Evolutionary conservation across 2,113 vertebrate genomes (phyloP).

Genomic region (Phaetusa simplex): DNA sequence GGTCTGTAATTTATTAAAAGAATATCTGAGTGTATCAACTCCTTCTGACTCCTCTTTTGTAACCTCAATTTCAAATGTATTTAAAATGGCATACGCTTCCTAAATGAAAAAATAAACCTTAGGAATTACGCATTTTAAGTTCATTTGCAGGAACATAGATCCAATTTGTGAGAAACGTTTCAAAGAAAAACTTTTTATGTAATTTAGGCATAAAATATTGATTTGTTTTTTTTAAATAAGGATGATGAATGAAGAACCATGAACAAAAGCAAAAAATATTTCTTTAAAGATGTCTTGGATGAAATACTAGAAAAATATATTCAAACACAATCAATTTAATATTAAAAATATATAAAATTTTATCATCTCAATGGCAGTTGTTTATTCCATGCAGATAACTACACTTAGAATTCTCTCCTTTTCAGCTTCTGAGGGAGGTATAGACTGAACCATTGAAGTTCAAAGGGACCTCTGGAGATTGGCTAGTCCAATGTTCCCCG

Average conservation of each 20-base stretch:
- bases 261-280: background rate
- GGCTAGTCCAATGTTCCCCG: background rate
- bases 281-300: background rate
- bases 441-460: background rate
- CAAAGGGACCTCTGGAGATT: background rate
- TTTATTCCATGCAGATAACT: background rate
- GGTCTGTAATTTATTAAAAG: constrained; percentile 76
- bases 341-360: background rate
- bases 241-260: background rate
- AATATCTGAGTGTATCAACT: constrained; percentile 77
- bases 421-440: background rate
- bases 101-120: constrained; percentile 29
- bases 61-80: constrained; percentile 75
- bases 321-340: background rate
- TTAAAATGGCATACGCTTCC: constrained; percentile 84
- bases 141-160: background rate
- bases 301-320: background rate
- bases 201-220: background rate
- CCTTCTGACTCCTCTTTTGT: constrained; percentile 81
- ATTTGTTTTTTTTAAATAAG: background rate
- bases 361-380: background rate
- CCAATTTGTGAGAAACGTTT: background rate
- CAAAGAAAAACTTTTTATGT: background rate
- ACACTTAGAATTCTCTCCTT: background rate
- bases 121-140: background rate